Percentiles rank a stretch among this genome's conserved stretches.
These are phyloP conservation scores for Phyllotis vaccarum DNA, from an alignment of 2,797 vertebrate genomes.

Conservation along the genomic window DNA sequence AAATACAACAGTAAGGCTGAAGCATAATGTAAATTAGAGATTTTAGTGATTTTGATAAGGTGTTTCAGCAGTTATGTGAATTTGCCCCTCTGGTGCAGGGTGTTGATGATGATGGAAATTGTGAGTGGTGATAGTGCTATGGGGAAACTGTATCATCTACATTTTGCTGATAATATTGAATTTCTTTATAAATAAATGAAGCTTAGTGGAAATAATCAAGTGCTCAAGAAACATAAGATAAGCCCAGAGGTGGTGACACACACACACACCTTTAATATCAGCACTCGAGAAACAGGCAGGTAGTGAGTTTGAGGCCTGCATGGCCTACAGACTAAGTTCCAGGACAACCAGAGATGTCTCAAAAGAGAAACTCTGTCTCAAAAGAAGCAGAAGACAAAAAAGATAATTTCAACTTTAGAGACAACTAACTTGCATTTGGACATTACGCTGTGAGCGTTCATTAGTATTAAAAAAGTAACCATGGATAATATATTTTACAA, in stretches of 20 bases:
- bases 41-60: not conserved
- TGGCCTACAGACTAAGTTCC: no score
- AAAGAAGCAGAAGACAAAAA: not conserved
- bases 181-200: not conserved
- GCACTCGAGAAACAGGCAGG: no score
- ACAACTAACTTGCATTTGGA: not conserved
- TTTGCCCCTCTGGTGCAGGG: not conserved
- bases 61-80: not conserved
- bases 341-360: no score
- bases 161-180: not conserved
- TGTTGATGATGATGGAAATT: not conserved
- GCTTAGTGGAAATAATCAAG: not conserved
- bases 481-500: not conserved
- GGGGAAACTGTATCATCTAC: not conserved
- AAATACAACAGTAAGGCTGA: not conserved
- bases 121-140: accelerated
- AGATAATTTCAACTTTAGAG: not conserved
- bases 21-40: not conserved
- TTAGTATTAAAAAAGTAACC: not conserved
- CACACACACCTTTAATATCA: no score
- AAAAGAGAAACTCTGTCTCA: no score
- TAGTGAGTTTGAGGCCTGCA: no score
- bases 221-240: no score
- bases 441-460: not conserved
- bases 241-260: no score